Conservation (phyloP, 2,797 vertebrate genomes). For the Gymnopithys bicolor region DNA sequence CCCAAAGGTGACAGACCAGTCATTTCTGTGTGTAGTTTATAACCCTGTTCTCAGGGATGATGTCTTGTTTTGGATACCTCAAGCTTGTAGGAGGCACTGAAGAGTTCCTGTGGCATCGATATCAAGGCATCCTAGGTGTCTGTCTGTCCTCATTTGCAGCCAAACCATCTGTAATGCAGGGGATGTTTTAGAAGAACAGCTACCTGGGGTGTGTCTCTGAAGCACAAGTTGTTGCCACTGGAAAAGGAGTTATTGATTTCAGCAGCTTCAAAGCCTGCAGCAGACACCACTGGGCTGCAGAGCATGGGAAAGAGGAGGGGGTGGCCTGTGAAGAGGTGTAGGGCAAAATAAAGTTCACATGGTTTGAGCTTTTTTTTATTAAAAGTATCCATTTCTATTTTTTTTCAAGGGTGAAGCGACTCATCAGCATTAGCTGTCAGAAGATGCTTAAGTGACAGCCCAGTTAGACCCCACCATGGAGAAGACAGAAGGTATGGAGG, state of each 20-base stretch:
- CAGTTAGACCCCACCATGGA: slow-evolving; percentile 70
- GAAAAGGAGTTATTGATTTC: slow-evolving; percentile 21
- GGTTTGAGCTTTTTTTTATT: neutral
- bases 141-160: neutral
- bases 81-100: neutral
- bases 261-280: slow-evolving; percentile 4
- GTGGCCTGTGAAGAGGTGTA: neutral
- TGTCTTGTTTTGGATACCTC: neutral
- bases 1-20: neutral
- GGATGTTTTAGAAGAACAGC: neutral
- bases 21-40: neutral
- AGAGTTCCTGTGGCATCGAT: neutral
- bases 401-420: slow-evolving; percentile 26
- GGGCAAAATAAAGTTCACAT: neutral
- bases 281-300: neutral
- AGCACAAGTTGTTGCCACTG: neutral
- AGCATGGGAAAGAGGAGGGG: neutral
- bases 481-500: slow-evolving; percentile 76
- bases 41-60: neutral
- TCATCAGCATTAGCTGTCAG: neutral
- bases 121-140: neutral
- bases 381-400: neutral
- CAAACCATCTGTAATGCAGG: neutral
- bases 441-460: slow-evolving; percentile 66
- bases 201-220: neutral